Percentiles rank a stretch among this genome's conserved stretches.
Evolutionary conservation across 2,888 invertebrate species (phyloP).

Genomic region (Furcula furcula): DNA sequence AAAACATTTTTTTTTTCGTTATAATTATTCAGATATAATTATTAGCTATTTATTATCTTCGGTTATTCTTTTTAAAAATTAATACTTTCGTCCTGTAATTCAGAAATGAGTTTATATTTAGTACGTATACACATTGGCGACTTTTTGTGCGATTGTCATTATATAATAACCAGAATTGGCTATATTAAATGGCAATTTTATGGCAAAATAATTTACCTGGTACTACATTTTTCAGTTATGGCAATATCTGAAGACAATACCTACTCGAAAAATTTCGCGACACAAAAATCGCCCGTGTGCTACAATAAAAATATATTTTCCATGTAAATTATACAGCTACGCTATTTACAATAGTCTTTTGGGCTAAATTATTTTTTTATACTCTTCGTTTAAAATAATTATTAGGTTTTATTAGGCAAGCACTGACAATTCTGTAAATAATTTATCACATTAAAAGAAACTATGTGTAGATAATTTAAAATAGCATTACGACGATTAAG

Average conservation of each 20-base stretch:
- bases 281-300: constrained; percentile 8
- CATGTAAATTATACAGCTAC: constrained; percentile 56
- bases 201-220: background rate
- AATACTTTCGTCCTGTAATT: constrained; percentile 66
- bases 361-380: constrained; percentile 53
- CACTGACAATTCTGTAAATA: constrained; percentile 47
- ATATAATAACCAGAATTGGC: background rate
- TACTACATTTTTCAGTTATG: no score
- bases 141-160: background rate
- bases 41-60: constrained; percentile 73
- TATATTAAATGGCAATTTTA: background rate
- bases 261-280: background rate
- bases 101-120: constrained; percentile 60
- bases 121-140: constrained; percentile 28
- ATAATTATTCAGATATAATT: constrained; percentile 42
- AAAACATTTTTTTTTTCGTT: constrained; percentile 20
- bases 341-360: constrained; percentile 73
- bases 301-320: constrained; percentile 23
- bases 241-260: no score
- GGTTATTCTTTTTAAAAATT: constrained; percentile 56
- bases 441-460: constrained; percentile 40
- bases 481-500: no score
- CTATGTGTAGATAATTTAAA: no score
- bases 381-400: constrained; percentile 37
- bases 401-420: constrained; percentile 67